Base-by-base conservation (phyloP, 2,888 invertebrate genomes). In the Erynnis tages region DNA sequence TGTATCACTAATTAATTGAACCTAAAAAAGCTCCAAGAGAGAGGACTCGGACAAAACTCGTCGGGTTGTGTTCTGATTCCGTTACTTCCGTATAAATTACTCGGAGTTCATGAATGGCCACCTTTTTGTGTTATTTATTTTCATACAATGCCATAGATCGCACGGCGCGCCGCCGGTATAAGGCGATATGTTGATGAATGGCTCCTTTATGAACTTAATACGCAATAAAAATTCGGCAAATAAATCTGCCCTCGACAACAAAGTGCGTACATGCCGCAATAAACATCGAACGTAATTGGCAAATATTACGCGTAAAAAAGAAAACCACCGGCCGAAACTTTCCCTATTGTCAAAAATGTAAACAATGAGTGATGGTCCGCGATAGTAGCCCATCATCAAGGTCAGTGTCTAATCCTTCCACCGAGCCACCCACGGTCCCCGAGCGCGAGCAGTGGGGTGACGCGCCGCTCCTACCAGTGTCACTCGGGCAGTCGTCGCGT, bases 401-500 rank as follows among this genome's bases (percentile, higher is more conserved):
- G 83, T 79, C 79, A 79, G 69, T 71, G 73, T 73, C 79, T 78
- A 78, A 74, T 68, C 69, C 70, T 68, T 64, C 68, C 60, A 63
- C 56, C 59, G 64, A 60, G 70, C 70, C 71, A 70, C 63, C 71
- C 69, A 68, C 66, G 57, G 52, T 38, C 65, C 63, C 52, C 58
- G 47, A 49, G 59, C 61, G 59, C 54, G 56, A 56, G 61, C 61
- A 65, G 71, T 65, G 72, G 69, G 71, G 71, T 66, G 66, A 59
- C 61, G 63, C 60, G 57, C 55, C 57, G 58, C 56, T 57, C 52
- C 66, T 16, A 50, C 64, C 64, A 65, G 65, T 66, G 75, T 73
- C 81, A 77, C 68, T 79, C 80, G 79, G 71, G 73, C 77, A 70
- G 78, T 77, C 73, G 79, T 63, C 78, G 82, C 79, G 83, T 83